A percentile compares a stretch with the other conserved stretches of the same genome.
These are phyloP conservation scores for Idaea aversata DNA, from an alignment of 2,888 invertebrate species.

Conservation along the genomic window DNA sequence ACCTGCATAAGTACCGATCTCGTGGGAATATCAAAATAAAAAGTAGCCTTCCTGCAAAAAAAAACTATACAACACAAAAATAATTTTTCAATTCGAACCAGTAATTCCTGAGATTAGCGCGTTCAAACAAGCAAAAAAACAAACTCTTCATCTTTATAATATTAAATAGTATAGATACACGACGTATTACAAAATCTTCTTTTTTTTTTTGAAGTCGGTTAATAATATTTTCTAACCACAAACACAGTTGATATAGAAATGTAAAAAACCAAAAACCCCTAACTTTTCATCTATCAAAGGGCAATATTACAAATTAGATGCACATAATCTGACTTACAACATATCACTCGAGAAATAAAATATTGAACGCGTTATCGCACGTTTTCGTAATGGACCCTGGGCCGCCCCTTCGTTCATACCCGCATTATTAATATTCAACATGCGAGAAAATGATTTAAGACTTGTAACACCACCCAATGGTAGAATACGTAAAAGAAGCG, in stretches of 20 bases:
- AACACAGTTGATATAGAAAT: no score
- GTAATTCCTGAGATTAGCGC: no score
- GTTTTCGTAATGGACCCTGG: slow-evolving; percentile 30
- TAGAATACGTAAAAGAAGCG: neutral
- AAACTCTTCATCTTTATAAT: no score
- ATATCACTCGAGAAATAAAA: slow-evolving; percentile 20
- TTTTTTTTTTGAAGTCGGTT: neutral
- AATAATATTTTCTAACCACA: slow-evolving; percentile 2
- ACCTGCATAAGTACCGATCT: no score
- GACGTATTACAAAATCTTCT: no score
- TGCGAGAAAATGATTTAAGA: slow-evolving; percentile 58
- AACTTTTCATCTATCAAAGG: neutral
- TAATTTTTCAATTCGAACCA: no score
- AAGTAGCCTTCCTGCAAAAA: no score
- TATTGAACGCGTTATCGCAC: slow-evolving; percentile 26
- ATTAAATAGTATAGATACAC: no score
- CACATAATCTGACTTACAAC: slow-evolving; percentile 20
- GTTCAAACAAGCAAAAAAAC: no score
- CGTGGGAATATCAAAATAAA: no score
- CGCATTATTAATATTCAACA: slow-evolving; percentile 62
- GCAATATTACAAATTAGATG: slow-evolving; percentile 7
- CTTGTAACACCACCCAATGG: slow-evolving; percentile 31
- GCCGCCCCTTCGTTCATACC: slow-evolving; percentile 29
- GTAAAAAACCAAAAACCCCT: neutral
- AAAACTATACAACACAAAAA: no score